Base-by-base conservation (phyloP, 1,140 invertebrate species). In the Zaprionus davidi region DNA sequence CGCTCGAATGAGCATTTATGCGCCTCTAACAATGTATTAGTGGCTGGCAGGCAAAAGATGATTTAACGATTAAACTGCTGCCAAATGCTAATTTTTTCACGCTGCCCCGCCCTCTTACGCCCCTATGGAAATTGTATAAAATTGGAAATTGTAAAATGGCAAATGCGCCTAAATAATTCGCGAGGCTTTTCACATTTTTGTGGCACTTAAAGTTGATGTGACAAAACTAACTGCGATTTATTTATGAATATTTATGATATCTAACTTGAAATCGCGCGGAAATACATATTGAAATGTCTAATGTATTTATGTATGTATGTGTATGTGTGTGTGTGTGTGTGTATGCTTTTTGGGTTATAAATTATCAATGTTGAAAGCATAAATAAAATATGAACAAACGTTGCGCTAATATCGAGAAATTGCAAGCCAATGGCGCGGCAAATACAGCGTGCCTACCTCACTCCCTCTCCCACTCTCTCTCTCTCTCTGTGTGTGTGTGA, bases 1-100 rank as follows among this genome's bases (percentile, higher is more conserved):
- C 82, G 82, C 86, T 90, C 79, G 66, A 90, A 80, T 90, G 85
- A 73, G 57, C 88, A 90, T 84, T 67, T 69, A 88, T 88, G 51
- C 73, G 56, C 56, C 46, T 20, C 38, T 68, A 56, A 51, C 38
- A 53, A 56, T 71, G 20, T 36, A 59, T 41, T 53, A 62, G 41
- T 59, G 17, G 71, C 64, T 28, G 60, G n/a, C 17, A 44, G 49
- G 31, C 56, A 22, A 15, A 12, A 46, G 38, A 49, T 82, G 76
- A 82, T 79, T 78, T 86, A 82, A 66, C 55, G 38, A 24, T 71
- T 58, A 44, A 75, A 64, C 9, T 62, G 65, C 56, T 70, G 66
- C 31, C 62, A 78, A 78, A 74, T 69, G 66, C 44, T 56, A 75
- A 64, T 65, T 38, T 71, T 75, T 64, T 46, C n/a, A 17, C n/a